These are phyloP conservation scores for Sipunculus nudus DNA, from an alignment of 2,888 invertebrate species.

Conservation along the genomic window DNA sequence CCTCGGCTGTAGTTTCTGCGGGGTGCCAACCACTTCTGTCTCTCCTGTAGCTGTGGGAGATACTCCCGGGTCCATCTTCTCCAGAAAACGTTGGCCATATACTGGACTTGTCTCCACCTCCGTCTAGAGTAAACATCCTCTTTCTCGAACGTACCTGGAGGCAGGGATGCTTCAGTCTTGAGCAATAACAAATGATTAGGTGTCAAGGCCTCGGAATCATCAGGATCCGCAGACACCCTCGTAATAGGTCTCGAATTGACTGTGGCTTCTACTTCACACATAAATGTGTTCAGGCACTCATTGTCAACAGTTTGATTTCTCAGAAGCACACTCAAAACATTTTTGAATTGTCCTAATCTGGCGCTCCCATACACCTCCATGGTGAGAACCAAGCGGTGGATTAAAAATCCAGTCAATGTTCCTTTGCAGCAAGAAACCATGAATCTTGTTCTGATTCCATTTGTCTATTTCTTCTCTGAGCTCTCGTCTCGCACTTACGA, in stretches of 20 bases:
- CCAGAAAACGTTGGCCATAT: conserved; percentile 28
- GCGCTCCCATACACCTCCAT: conserved; percentile 3
- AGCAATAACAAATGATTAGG: neutral
- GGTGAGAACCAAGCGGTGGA: conserved; percentile 5
- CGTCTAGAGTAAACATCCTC: conserved; percentile 21
- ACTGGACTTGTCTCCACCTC: conserved; percentile 31
- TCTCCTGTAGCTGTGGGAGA: conserved; percentile 12
- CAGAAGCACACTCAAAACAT: neutral
- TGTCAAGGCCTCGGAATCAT: neutral
- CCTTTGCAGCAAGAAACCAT: neutral
- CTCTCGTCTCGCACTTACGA: neutral
- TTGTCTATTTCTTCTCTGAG: neutral
- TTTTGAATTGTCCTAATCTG: neutral
- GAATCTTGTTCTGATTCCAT: neutral
- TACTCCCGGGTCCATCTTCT: conserved; percentile 24
- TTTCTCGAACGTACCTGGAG: conserved; percentile 22
- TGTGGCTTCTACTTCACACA: conserved; percentile 6
- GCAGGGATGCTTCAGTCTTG: neutral
- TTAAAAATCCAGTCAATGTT: conserved; percentile 5
- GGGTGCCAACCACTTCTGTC: conserved; percentile 9
- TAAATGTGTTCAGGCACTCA: neutral
- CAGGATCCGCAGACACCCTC: neutral
- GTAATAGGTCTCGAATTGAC: neutral
- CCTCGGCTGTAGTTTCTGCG: conserved; percentile 6
- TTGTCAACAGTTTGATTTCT: neutral